These are phyloP conservation scores for Drosophila dunni DNA, from an alignment of 1,140 invertebrate species.

Conservation along the genomic window DNA sequence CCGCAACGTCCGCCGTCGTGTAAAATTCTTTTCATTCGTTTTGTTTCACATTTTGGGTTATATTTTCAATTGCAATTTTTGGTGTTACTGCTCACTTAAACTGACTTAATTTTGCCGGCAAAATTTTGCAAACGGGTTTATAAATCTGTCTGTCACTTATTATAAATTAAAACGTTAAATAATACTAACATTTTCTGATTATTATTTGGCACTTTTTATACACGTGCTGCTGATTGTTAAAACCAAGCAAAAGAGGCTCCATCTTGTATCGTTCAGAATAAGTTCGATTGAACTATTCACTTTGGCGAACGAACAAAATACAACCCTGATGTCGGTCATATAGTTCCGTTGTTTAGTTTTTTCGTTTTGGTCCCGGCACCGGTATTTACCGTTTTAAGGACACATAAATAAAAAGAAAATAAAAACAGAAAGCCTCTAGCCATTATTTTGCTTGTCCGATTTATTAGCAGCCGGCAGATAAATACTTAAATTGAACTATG, in stretches of 20 bases:
- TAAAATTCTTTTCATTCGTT: conserved; percentile 60
- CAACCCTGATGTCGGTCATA: no score
- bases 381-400: no score
- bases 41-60: conserved; percentile 56
- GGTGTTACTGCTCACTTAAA: conserved; percentile 41
- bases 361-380: no score
- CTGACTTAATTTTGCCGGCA: conserved; percentile 12
- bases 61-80: conserved; percentile 55
- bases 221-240: conserved; percentile 84
- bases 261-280: conserved; percentile 45
- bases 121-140: conserved; percentile 11
- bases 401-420: no score
- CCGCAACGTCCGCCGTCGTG: conserved; percentile 57
- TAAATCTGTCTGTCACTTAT: conserved; percentile 35
- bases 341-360: no score
- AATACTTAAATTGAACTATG: no score
- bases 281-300: no score
- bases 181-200: conserved; percentile 84
- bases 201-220: conserved; percentile 84
- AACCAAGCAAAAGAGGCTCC: conserved; percentile 84
- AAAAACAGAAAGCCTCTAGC: no score
- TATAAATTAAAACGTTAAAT: conserved; percentile 43
- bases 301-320: no score
- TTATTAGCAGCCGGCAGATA: no score
- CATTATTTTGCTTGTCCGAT: no score